Evolutionary conservation across 1,140 invertebrate genomes (phyloP), one percentile per base, ranked within the genome.

Genomic region (Drosophila bipectinata): DNA sequence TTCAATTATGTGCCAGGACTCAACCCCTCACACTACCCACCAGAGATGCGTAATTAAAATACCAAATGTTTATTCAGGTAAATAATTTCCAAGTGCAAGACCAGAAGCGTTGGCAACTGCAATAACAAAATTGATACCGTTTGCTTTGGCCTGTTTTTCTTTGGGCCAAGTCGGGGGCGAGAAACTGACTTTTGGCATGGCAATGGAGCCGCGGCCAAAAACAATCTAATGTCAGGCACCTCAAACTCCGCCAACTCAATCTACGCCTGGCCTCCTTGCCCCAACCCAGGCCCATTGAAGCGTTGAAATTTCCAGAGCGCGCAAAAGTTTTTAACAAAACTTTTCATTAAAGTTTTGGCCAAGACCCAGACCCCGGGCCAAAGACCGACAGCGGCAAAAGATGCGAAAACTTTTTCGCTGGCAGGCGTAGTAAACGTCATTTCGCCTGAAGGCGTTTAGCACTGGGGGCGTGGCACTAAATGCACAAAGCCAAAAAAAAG

Each of bases 51-150:
- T 90, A 90, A 90, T 90, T 90, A 90, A 90, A 90, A 90, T 90
- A 90, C 87, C 85, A 77, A 90, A 90, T 90, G 87, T 90, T 90
- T 90, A 90, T 85, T 85, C 87, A 90, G 87, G 87, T 90, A 90
- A 90, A 90, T 87, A 90, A 90, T 85, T 85, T 85, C 66, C 57
- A 78, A 90, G 74, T 81, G 79, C 83, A 79, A 64, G 68, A 66
- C 67, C 64, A 66, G 8, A 62, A 61, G 64, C 64, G 71, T 28
- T 71, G 58, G 66, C 83, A 88, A 81, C 82, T 87, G 82, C 78
- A 87, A 87, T 87, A 88, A 82, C 78, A 88, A 82, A 87, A 87
- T 87, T 87, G 82, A 87, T 87, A 87, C 82, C 74, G 56, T 58
- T 69, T 18, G 18, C 24, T 18, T 8, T 51, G 54, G 57, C 12